phyloP scores from a whole-genome alignment of 2,888 invertebrate genomes.

The Acleris literana region DNA sequence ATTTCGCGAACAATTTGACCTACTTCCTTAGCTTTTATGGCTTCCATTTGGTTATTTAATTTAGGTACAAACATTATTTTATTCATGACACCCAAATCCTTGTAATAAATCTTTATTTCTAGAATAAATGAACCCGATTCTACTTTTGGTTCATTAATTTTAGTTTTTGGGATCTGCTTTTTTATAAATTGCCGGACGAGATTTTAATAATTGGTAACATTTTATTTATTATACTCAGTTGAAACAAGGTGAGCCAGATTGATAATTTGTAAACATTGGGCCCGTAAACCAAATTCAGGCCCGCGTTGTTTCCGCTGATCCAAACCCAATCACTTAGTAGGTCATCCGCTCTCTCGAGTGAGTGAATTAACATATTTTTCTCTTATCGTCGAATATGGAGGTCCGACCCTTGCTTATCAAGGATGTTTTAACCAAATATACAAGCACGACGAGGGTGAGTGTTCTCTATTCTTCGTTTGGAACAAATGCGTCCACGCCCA shows the following conservation, averaged over 20 bases:
- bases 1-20: constrained; percentile 70
- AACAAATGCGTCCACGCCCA: constrained; percentile 79
- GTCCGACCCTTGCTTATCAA: constrained; percentile 73
- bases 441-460: constrained; percentile 63
- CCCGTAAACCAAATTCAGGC: constrained; percentile 57
- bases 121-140: constrained; percentile 39
- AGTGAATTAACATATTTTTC: constrained; percentile 81
- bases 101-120: constrained; percentile 43
- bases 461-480: constrained; percentile 46
- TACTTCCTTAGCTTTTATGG: constrained; percentile 57
- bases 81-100: constrained; percentile 38
- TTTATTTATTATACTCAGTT: constrained; percentile 1
- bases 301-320: constrained; percentile 73
- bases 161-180: constrained; percentile 7
- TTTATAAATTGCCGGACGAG: constrained; percentile 1
- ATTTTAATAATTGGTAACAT: constrained; percentile 11
- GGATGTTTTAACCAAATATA: constrained; percentile 72
- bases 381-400: constrained; percentile 77
- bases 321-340: constrained; percentile 82
- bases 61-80: constrained; percentile 51
- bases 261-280: constrained; percentile 79
- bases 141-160: constrained; percentile 25
- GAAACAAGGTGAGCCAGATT: constrained; percentile 7
- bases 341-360: constrained; percentile 72
- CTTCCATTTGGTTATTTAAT: constrained; percentile 49